Evolutionary conservation across 1,140 invertebrate genomes (phyloP), one percentile per base, ranked within the genome.

Genomic region (Marisa cornuarietis): DNA sequence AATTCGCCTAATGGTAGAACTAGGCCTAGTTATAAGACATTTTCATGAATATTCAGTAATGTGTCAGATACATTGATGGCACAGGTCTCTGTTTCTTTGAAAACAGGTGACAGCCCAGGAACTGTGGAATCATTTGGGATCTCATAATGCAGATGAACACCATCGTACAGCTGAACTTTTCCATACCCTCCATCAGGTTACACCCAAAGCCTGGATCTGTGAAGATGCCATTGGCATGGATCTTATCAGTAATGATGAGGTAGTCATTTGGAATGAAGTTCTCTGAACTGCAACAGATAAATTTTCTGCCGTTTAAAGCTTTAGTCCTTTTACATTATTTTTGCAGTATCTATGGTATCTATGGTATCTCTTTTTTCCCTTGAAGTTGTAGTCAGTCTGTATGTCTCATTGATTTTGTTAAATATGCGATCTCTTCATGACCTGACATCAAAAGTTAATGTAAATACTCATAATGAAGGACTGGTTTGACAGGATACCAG

Each of bases 161-260:
- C 91, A 94, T 78, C 90, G 92, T 61, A 94, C 94, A 82, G 94
- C 94, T 42, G 94, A 94, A 80, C 85, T 95, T 26, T 87, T 95
- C 5, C 93, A 95, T 82, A 94, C 94, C 84, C 90, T 95, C 4
- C 94, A 95, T 83, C 94, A 94, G 86, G 92, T 93, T 62, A 93
- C 94, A 63, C 93, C 94, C 74, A 92, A 92, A 80, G 89, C 89
- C 78, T 91, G 90, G 84, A 90, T 93, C 22, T 95, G 95, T 80
- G 95, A 95, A 88, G 92, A 94, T 86, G 93, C 95, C 14, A 94
- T 96, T 69, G 94, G 94, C 49, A 87, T 87, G 92, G 75, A 92
- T 90, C 71, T 92, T 74, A 85, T 91, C 16, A 86, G 86, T n/a
- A 86, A 87, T 52, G 90, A 90, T 80, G 85, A 91, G 85, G 90